Conservation (phyloP, 2,113 vertebrate species). For the Python bivittatus region DNA sequence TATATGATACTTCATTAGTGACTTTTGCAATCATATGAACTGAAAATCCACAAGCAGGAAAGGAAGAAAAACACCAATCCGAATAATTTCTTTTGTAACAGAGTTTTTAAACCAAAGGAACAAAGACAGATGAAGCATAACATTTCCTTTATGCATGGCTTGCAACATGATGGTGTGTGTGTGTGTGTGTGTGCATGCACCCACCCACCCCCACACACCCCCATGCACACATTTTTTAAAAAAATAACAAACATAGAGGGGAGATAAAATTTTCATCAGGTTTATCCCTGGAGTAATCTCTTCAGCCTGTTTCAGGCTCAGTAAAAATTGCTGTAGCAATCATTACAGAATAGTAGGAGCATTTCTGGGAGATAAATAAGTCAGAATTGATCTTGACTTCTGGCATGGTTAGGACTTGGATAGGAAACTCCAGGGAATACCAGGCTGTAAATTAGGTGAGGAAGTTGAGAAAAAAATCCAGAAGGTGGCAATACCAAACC, state of each 20-base stretch:
- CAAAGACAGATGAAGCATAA: neutral
- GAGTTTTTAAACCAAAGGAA: neutral
- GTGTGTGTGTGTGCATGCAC: too few species aligned
- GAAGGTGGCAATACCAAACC: neutral
- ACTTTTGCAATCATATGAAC: neutral
- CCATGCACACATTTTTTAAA: neutral
- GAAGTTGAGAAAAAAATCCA: neutral
- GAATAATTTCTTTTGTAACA: neutral
- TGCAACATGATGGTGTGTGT: neutral
- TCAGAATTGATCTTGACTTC: neutral
- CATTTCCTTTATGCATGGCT: neutral
- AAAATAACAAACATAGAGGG: neutral
- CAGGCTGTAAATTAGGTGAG: neutral
- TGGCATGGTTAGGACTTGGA: neutral
- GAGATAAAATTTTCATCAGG: neutral
- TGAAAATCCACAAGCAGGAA: conserved; percentile 1
- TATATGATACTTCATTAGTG: conserved; percentile 24
- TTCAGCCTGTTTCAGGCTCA: neutral
- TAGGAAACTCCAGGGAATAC: neutral
- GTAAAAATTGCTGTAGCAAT: neutral
- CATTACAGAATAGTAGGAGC: neutral
- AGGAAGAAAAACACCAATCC: neutral
- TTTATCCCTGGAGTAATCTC: neutral
- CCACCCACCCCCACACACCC: too few species aligned
- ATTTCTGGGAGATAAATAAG: neutral